These are phyloP conservation scores for Didymodactylos carnosus DNA, from an alignment of 2,888 invertebrate species.

Conservation along the genomic window DNA sequence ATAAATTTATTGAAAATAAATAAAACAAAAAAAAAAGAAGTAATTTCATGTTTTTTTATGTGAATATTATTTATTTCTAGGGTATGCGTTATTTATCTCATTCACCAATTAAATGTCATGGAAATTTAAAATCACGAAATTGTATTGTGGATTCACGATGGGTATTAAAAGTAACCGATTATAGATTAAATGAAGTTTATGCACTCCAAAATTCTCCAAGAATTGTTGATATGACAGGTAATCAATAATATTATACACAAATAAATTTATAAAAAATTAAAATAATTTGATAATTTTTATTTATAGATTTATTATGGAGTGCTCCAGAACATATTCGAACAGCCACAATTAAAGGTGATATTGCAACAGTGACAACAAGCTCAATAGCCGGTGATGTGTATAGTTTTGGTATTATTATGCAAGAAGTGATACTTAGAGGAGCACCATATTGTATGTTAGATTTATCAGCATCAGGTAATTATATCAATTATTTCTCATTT, in stretches of 20 bases:
- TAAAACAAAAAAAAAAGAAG: neutral
- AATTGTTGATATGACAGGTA: slow-evolving; percentile 45
- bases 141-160: slow-evolving; percentile 85
- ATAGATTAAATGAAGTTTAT: slow-evolving; percentile 48
- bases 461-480: slow-evolving; percentile 56
- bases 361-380: slow-evolving; percentile 42
- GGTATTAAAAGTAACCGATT: slow-evolving; percentile 82
- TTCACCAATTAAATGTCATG: slow-evolving; percentile 60
- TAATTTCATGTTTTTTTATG: no score
- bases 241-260: neutral
- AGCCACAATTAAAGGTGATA: slow-evolving; percentile 18
- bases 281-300: neutral
- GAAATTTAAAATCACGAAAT: slow-evolving; percentile 64
- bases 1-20: neutral
- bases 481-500: no score
- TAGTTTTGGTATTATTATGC: slow-evolving; percentile 79
- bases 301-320: slow-evolving; percentile 55
- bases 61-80: slow-evolving; percentile 36
- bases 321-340: slow-evolving; percentile 66
- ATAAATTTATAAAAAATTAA: neutral
- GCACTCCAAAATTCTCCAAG: slow-evolving; percentile 21
- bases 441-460: slow-evolving; percentile 82
- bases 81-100: slow-evolving; percentile 71
- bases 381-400: slow-evolving; percentile 74
- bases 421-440: slow-evolving; percentile 75